Evolutionary conservation across 2,888 invertebrate species (phyloP).

Genomic region (Xestia rhomboidea): DNA sequence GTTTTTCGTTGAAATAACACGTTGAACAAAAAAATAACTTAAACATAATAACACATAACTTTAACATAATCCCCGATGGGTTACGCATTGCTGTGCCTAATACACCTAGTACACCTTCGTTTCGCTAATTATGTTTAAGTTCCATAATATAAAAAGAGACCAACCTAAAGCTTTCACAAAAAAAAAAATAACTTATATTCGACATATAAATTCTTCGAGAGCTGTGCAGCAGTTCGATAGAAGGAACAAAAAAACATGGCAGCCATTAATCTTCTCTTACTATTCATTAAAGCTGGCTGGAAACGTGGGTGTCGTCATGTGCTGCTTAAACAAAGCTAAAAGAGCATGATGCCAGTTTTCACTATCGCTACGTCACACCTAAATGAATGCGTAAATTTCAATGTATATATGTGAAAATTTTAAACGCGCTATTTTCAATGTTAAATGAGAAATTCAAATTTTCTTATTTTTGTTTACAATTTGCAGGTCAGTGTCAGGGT

Average conservation of each 20-base stretch:
- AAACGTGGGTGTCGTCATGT: conserved; percentile 23
- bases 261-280: conserved; percentile 47
- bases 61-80: neutral
- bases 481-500: too few relatives aligned
- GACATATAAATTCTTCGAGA: conserved; percentile 4
- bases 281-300: conserved; percentile 45
- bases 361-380: neutral
- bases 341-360: conserved; percentile 16
- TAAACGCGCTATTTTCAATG: too few relatives aligned
- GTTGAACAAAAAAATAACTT: neutral
- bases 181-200: neutral
- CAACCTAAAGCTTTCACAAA: neutral
- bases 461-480: too few relatives aligned
- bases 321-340: conserved; percentile 34
- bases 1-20: neutral
- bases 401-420: too few relatives aligned
- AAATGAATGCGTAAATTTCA: too few relatives aligned
- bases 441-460: too few relatives aligned
- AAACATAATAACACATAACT: neutral
- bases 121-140: neutral
- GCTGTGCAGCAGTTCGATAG: neutral
- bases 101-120: neutral
- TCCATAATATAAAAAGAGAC: neutral
- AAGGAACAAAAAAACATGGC: conserved; percentile 12
- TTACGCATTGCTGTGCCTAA: neutral